Evolutionary conservation across 2,888 invertebrate genomes (phyloP), one percentile per base, ranked within the genome.

Genomic region (Hyposoter didymator): DNA sequence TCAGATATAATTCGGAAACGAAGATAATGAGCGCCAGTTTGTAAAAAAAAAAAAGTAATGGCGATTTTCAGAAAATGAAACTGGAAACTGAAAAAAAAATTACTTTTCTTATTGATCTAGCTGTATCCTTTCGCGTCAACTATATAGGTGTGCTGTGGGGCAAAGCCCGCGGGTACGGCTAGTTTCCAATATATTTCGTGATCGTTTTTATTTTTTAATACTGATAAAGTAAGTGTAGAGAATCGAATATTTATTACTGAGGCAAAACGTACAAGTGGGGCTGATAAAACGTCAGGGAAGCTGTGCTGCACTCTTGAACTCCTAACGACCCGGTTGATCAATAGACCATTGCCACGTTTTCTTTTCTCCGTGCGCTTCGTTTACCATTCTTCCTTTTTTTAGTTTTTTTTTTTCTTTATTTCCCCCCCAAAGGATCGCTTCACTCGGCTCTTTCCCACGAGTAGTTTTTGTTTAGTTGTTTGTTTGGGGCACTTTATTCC

Each of bases 251-350:
- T 14, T 32, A 17, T 47, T 32, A 22, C 66, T 8, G 19, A 39
- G 19, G 35, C 49, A 17, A 32, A 35, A 67, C 6, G 39, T 17
- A 67, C n/a, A 12, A 62, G 52, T 0, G 39, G 45, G 59, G 62
- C 47, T 17, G 47, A 74, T 62, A 74, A 28, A 74, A n/a, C 22
- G 45, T 59, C 12, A 55, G 80, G 59, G 52, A 84, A 81, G 76
- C 52, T 72, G 74, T 70, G 55, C 52, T 39, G 64, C 52, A 35
- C 84, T 70, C 75, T 80, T 55, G 80, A 76, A 66, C 84, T 80
- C 55, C 74, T 84, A 84, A 84, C 72, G 76, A 84, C 76, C 66
- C 62, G 19, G 28, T 19, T 80, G 84, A 84, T 84, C 80, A 75
- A 84, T 80, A 72, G 45, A 80, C 70, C 43, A 84, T 76, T 64